A percentile compares a stretch with the other conserved stretches of the same genome.
Evolutionary conservation across 2,888 invertebrate species (phyloP).

Genomic region (Agonum fuliginosum): DNA sequence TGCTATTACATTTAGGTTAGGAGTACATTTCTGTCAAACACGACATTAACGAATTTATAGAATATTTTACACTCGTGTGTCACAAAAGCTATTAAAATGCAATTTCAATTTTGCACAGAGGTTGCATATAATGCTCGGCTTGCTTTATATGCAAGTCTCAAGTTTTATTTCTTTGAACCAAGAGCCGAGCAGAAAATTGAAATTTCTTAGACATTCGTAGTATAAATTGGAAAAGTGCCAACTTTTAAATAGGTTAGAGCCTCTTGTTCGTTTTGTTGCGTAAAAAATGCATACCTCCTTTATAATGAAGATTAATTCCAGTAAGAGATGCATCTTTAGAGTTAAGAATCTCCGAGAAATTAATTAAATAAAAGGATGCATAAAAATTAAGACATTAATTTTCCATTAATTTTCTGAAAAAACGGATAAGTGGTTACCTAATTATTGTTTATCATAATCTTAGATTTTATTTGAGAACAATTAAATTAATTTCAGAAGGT

Average conservation of each 20-base stretch:
- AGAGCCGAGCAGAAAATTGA: conserved; percentile 23
- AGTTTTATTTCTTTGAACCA: conserved; percentile 13
- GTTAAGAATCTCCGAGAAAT: background rate
- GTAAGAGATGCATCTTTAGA: conserved; percentile 21
- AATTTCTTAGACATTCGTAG: conserved; percentile 24
- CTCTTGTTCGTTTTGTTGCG: background rate
- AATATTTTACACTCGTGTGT: too few species aligned
- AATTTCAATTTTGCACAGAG: conserved; percentile 20
- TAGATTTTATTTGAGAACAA: too few species aligned
- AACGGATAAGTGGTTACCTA: too few species aligned
- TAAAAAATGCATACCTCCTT: conserved; percentile 21
- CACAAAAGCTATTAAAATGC: background rate
- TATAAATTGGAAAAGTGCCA: conserved; percentile 28
- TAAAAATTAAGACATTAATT: background rate
- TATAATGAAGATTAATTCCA: conserved; percentile 26
- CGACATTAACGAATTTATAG: too few species aligned
- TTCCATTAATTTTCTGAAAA: conserved; percentile 6
- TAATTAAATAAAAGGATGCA: background rate
- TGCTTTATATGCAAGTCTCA: background rate
- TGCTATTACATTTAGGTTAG: too few species aligned
- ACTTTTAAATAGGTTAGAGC: conserved; percentile 18
- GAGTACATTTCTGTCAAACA: too few species aligned
- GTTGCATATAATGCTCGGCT: background rate
- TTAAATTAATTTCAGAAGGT: too few species aligned
- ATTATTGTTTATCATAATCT: too few species aligned